Evolutionary conservation across 1,140 invertebrate species (phyloP).

Genomic region (Drosophila ohnishii): DNA sequence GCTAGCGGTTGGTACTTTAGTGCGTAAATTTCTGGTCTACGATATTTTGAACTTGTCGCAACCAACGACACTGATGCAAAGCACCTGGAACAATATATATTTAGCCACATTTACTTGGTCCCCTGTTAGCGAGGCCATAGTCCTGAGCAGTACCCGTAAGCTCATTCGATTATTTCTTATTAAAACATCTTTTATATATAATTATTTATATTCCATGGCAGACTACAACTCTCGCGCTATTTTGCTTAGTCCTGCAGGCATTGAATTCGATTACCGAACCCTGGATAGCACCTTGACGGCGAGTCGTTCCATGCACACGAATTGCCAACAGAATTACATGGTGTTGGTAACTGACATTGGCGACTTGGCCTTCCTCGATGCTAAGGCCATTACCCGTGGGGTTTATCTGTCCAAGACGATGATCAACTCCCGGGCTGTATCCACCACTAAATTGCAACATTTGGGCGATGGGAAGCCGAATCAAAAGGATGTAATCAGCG

Average conservation of each 20-base stretch:
- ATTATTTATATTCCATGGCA: slow-evolving; percentile 3
- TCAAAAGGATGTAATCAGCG: background rate
- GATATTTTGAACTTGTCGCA: slow-evolving; percentile 59
- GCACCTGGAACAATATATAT: slow-evolving; percentile 44
- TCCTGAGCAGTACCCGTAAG: slow-evolving; percentile 31
- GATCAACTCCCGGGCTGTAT: slow-evolving; percentile 17
- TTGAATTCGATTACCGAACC: slow-evolving; percentile 28
- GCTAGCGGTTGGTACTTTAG: slow-evolving; percentile 48
- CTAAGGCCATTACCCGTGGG: slow-evolving; percentile 44
- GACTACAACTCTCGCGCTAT: slow-evolving; percentile 39
- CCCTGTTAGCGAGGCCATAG: slow-evolving; percentile 61
- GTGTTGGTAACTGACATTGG: slow-evolving; percentile 58
- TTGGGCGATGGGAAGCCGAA: slow-evolving; percentile 17
- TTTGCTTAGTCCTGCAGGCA: slow-evolving; percentile 48
- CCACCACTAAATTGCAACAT: slow-evolving; percentile 30
- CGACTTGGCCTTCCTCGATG: slow-evolving; percentile 55
- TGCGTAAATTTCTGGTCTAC: slow-evolving; percentile 58
- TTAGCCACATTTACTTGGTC: slow-evolving; percentile 52
- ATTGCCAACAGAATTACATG: slow-evolving; percentile 37
- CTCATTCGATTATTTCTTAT: slow-evolving; percentile 14
- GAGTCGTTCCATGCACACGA: slow-evolving; percentile 53
- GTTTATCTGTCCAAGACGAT: slow-evolving; percentile 7
- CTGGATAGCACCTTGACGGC: slow-evolving; percentile 47
- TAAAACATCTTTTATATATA: background rate
- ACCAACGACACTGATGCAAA: slow-evolving; percentile 44